Base-by-base conservation (phyloP, 2,113 vertebrate species). In the Cebus imitator region DNA sequence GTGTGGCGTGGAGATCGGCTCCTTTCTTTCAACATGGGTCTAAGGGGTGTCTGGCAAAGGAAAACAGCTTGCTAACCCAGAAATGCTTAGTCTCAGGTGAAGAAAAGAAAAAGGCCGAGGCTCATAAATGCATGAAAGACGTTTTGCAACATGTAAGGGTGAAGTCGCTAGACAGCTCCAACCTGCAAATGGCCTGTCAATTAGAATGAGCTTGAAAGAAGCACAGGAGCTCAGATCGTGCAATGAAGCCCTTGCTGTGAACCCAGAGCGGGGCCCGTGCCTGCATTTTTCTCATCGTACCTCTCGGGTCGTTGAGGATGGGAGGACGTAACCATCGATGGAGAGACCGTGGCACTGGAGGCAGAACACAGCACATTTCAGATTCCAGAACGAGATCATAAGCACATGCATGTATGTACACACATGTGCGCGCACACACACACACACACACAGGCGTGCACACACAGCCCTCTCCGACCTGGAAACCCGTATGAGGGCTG, bases 281-380 rank as follows among this genome's bases (percentile, higher is more conserved):
- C 6, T 3, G 48, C 18, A 18, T 13, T 93, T 97, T 97, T 73
- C 76, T 75, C 48, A 88, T 87, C 79, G 25, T 99, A 99, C 99
- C 99, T 99, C 99, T 99, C 98, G 99, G 43, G 99, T 99, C 27
- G 99, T 99, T 37, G 99, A 99, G n/a, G 99, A 99, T 1, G 99
- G 99, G 92, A 99, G 98, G 81, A 99, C 99, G 0, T 99, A 99
- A 40, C 99, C 99, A 27, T 99, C 99, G 6, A 99, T 99, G 92
- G 99, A 99, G 73, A 99, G 99, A 52, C 99, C 99, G 0, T 99
- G 99, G 96, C 99, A 99, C 99, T 99, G 97, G 87, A 98, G 98
- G 76, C 90, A 97, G 94, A 98, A 95, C 25, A 61, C 84, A 97
- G 4, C 66, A 64, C 17, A 50, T 94, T 95, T 92, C 9, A 78